Percentiles rank a stretch among this genome's conserved stretches.
Evolutionary conservation across 2,113 vertebrate genomes (phyloP).

Genomic region (cattle (Bos taurus)): ARS-UCD2.0 NC_037331.1:116464001-116464500

Average conservation of each 20-base stretch:
- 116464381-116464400: background rate
- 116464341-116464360: background rate
- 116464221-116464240: background rate
- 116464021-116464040: background rate
- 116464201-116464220: background rate
- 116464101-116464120: background rate
- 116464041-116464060: background rate
- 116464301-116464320: background rate
- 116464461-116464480: background rate
- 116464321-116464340: background rate
- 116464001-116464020: background rate
- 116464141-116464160: background rate
- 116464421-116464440: background rate
- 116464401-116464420: background rate
- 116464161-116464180: background rate
- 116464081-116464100: background rate
- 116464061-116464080: background rate
- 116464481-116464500: background rate
- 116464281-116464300: background rate
- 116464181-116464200: background rate
- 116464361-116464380: background rate
- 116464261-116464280: fast-evolving
- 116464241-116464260: background rate
- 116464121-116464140: background rate
- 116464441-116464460: background rate